Conservation (phyloP, 2,888 invertebrate genomes). For the Uropetala carovei region DNA sequence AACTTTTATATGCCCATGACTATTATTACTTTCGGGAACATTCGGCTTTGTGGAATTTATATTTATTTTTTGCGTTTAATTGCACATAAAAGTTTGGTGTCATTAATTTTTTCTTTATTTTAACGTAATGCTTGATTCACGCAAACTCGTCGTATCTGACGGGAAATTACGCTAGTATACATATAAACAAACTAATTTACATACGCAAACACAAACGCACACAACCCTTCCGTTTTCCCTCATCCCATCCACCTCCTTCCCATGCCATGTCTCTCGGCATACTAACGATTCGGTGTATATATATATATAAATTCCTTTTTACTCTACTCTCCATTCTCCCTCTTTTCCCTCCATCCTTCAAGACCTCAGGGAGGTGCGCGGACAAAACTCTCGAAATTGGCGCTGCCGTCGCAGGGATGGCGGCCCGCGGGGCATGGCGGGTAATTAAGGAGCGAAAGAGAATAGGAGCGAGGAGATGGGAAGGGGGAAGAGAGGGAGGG, state of each 20-base stretch:
- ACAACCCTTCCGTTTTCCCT: not conserved
- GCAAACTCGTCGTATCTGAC: no score
- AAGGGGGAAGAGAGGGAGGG: not conserved
- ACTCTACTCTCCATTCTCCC: not conserved
- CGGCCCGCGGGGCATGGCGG: not conserved
- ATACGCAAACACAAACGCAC: not conserved
- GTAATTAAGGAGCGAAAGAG: conserved; percentile 33
- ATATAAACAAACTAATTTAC: no score
- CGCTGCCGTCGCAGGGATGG: not conserved
- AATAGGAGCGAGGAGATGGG: not conserved
- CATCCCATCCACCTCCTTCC: not conserved
- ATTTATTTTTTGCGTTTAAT: no score
- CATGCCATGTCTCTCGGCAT: not conserved
- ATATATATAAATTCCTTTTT: not conserved
- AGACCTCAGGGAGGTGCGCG: not conserved
- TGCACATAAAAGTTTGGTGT: no score
- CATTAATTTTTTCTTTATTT: no score
- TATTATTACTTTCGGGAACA: no score
- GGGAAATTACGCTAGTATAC: no score
- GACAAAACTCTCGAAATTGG: not conserved
- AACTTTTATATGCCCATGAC: no score
- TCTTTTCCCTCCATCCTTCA: not conserved
- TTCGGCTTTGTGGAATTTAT: no score
- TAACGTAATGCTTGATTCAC: no score
- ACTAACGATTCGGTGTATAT: not conserved